phyloP scores from a whole-genome alignment of 2,888 invertebrate genomes.

The Xanthia icteritia region DNA sequence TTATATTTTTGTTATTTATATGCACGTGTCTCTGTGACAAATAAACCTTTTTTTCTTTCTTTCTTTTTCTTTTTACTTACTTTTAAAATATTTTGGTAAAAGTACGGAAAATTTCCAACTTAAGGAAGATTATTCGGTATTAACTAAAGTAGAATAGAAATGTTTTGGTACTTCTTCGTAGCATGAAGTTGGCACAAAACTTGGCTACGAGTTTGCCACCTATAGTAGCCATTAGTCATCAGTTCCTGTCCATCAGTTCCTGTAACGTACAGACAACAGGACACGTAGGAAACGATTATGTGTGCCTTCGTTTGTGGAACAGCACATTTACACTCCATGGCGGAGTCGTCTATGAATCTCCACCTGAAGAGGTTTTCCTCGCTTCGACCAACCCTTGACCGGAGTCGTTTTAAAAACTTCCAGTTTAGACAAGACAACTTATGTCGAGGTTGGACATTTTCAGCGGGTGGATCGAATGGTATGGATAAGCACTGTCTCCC shows the following conservation, averaged over 20 bases:
- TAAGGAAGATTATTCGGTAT: not conserved
- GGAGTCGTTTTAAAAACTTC: not conserved
- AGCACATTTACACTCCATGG: not conserved
- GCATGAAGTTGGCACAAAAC: not conserved
- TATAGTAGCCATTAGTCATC: not conserved
- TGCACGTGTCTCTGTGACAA: too few relatives aligned
- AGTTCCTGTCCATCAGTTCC: not conserved
- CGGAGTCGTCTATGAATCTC: not conserved
- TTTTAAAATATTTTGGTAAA: slow-evolving; percentile 15
- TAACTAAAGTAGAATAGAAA: not conserved
- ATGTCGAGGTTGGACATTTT: not conserved
- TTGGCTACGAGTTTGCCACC: not conserved
- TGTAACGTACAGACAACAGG: too few relatives aligned
- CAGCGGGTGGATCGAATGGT: not conserved
- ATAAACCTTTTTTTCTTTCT: too few relatives aligned
- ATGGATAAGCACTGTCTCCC: not conserved
- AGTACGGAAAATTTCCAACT: slow-evolving; percentile 1
- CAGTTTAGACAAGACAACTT: not conserved
- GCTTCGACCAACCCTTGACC: not conserved
- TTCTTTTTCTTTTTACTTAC: too few relatives aligned
- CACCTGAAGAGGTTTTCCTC: not conserved
- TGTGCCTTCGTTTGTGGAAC: not conserved
- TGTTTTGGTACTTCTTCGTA: not conserved
- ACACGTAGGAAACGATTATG: not conserved
- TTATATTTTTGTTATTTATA: too few relatives aligned